Evolutionary conservation across 2,797 vertebrate species (phyloP), one percentile per base, ranked within the genome.

Genomic region (Artibeus jamaicensis): DNA sequence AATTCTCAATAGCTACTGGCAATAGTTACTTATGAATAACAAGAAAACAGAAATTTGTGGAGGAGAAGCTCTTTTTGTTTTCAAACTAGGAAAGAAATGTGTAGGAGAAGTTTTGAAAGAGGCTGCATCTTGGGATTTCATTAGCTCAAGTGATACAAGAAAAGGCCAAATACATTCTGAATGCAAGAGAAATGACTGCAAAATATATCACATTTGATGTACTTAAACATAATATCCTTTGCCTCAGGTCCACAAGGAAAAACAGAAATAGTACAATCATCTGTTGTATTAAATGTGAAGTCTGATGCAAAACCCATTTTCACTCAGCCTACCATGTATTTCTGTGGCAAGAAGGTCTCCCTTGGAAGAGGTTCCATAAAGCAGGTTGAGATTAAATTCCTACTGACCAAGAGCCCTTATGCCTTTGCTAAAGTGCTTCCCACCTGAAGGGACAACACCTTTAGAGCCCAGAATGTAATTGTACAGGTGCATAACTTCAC

Each of bases 141-240:
- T 65, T 73, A 96, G 9, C 57, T 24, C 11, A 95, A 82, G 24
- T 34, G n/a, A 70, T 71, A 65, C 4, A 90, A 39, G 16, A 76
- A n/a, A 84, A 95, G 4, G 15, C 10, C 39, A 93, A 70, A 68
- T 79, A 29, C 1, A 76, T 39, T 19, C 18, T 78, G 55, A 92
- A 88, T 48, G 74, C 8, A 90, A 93, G 34, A 78, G 18, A 95
- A 92, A 77, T 53, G 44, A 87, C 3, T 94, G 39, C 2, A 94
- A 95, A 96, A 76, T 50, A 50, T 46, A 26, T 78, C 29, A 37
- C 32, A 78, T 37, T 82, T 37, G 32, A n/a, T 91, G 6, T 59
- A 76, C 14, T 62, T 89, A 9, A 96, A 95, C 93, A 94, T 77
- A 0, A 0, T 29, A 42, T 70, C 12, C 7, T 89, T 71, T 83